phyloP scores from a whole-genome alignment of 2,113 vertebrate species.

The Perca flavescens region DNA sequence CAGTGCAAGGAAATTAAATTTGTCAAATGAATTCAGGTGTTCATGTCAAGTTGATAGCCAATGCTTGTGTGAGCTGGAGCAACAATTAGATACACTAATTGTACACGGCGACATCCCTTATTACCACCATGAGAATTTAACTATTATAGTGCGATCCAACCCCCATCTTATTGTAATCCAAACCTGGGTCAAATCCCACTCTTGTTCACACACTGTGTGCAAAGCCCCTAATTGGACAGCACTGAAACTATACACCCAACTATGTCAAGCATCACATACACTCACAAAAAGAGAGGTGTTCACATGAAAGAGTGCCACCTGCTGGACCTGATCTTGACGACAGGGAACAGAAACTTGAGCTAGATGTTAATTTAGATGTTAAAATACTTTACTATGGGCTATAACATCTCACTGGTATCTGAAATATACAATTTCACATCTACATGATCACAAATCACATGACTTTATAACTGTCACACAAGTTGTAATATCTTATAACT shows the following conservation, averaged over 20 bases:
- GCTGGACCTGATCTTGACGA: constrained; percentile 56
- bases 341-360: constrained; percentile 20
- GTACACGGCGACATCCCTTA: constrained; percentile 6
- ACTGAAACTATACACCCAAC: constrained; percentile 66
- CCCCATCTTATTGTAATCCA: constrained; percentile 38
- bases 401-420: neutral
- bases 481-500: neutral
- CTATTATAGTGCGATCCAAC: constrained; percentile 11
- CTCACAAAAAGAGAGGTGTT: constrained; percentile 26
- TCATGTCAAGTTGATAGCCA: constrained; percentile 6
- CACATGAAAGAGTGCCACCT: constrained; percentile 82
- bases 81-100: constrained; percentile 34
- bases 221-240: constrained; percentile 69
- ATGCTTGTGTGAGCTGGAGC: neutral
- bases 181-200: constrained; percentile 45
- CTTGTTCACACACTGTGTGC: constrained; percentile 66
- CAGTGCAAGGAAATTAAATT: neutral
- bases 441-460: neutral
- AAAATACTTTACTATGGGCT: constrained; percentile 17
- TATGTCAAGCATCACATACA: constrained; percentile 45
- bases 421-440: neutral
- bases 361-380: constrained; percentile 16
- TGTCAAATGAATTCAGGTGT: neutral
- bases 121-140: constrained; percentile 31
- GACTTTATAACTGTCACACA: neutral